Conservation (phyloP, 2,797 vertebrate genomes). For the Kryptolebias ocellatus region DNA sequence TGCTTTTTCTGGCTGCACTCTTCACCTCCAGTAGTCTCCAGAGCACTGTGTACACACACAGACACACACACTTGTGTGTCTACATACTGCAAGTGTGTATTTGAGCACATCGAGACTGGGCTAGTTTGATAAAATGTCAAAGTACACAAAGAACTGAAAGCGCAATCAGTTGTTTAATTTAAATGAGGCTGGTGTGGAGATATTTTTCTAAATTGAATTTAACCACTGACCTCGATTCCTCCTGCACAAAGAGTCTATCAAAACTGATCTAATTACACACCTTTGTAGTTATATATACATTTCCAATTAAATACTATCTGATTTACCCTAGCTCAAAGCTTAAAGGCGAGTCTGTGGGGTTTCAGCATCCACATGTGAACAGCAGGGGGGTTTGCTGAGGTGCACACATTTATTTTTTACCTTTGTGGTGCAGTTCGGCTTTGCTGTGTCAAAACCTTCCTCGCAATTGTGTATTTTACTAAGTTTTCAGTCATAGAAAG, state of each 20-base stretch:
- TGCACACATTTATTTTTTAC: not conserved
- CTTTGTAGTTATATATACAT: conserved; percentile 33
- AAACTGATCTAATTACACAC: conserved; percentile 42
- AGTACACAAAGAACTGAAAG: conserved; percentile 40
- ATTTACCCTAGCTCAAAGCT: conserved; percentile 10
- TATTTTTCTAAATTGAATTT: conserved; percentile 31
- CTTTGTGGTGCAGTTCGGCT: not conserved
- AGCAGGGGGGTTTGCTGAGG: not conserved
- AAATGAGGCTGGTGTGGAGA: conserved; percentile 19
- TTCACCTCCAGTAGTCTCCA: conserved; percentile 52
- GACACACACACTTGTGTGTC: conserved; percentile 8
- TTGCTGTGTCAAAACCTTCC: not conserved
- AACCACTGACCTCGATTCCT: conserved; percentile 15
- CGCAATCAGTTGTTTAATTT: conserved; percentile 30
- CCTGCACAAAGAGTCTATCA: conserved; percentile 11
- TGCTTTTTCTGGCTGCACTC: conserved; percentile 70
- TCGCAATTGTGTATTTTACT: too few relatives aligned
- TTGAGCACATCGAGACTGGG: conserved; percentile 4
- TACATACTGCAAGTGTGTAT: conserved; percentile 18
- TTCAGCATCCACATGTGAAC: not conserved
- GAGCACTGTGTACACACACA: conserved; percentile 14
- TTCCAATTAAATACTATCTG: conserved; percentile 9
- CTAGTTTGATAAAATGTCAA: conserved; percentile 31
- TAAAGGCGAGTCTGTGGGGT: not conserved
- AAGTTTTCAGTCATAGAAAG: not conserved